phyloP scores from a whole-genome alignment of 2,888 invertebrate genomes.

The Metopia argyrocephala region DNA sequence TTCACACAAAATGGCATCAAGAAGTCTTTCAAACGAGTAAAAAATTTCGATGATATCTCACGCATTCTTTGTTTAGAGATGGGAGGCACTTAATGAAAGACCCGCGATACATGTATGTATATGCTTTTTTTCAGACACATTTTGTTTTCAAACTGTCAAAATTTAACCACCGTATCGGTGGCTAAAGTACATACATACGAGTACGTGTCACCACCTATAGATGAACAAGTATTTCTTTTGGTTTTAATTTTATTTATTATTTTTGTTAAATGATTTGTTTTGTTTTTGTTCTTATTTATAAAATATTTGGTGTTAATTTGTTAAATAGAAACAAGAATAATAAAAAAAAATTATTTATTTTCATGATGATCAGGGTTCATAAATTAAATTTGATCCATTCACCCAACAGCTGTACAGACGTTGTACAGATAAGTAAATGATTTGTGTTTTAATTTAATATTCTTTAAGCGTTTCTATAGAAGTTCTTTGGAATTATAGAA shows the following conservation, averaged over 20 bases:
- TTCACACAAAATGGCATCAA: no score
- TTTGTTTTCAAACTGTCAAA: conserved; percentile 3
- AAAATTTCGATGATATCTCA: no score
- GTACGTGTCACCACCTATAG: not conserved
- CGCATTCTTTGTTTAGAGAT: no score
- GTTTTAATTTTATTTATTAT: not conserved
- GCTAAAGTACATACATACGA: not conserved
- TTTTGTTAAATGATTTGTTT: not conserved
- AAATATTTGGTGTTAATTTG: conserved; percentile 31
- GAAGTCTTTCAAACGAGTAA: no score
- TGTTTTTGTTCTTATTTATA: conserved; percentile 18
- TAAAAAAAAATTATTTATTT: conserved; percentile 21
- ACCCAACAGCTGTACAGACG: not conserved
- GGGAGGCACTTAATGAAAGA: no score
- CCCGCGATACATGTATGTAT: no score
- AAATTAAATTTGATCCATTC: conserved; percentile 31
- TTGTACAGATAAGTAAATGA: no score
- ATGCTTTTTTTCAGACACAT: no score
- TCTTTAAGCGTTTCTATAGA: conserved; percentile 39
- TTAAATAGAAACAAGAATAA: conserved; percentile 24
- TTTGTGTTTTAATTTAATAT: conserved; percentile 43
- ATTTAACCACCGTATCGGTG: conserved; percentile 9
- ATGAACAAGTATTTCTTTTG: not conserved
- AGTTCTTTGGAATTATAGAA: conserved; percentile 43
- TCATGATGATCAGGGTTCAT: conserved; percentile 4